phyloP scores from a whole-genome alignment of 2,888 invertebrate genomes.

The Spodoptera littoralis region DNA sequence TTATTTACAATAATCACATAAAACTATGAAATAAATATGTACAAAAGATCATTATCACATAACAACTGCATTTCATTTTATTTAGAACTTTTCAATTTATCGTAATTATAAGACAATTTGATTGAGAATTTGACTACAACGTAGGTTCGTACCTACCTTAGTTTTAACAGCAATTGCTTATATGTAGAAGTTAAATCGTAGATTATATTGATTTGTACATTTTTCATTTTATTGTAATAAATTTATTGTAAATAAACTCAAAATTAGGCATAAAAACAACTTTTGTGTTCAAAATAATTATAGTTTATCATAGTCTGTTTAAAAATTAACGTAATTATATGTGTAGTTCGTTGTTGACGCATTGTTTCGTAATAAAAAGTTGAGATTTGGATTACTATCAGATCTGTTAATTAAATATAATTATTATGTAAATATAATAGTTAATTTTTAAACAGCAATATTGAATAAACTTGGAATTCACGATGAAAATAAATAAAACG shows the following conservation, averaged over 20 bases:
- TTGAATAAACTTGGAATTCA: conserved; percentile 2
- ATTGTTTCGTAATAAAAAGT: too few species aligned
- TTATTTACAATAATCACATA: conserved; percentile 74
- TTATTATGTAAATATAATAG: neutral
- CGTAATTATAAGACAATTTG: conserved; percentile 9
- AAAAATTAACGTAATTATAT: conserved; percentile 1
- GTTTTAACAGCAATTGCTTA: neutral
- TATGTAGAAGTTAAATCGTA: neutral
- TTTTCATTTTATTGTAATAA: conserved; percentile 6
- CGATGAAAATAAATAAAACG: conserved; percentile 40
- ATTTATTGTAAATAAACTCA: conserved; percentile 22
- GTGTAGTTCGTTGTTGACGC: too few species aligned
- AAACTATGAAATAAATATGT: conserved; percentile 74
- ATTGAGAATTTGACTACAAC: conserved; percentile 10
- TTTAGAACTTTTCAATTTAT: conserved; percentile 10
- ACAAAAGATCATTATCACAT: conserved; percentile 74
- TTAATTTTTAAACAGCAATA: conserved; percentile 1
- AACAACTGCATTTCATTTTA: conserved; percentile 54
- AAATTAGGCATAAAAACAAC: conserved; percentile 24
- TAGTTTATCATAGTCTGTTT: conserved; percentile 2
- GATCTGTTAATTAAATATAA: too few species aligned
- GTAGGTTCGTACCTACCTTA: conserved; percentile 2
- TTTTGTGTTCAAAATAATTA: conserved; percentile 19
- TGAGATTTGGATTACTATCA: too few species aligned
- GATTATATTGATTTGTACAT: neutral